Evolutionary conservation across 2,113 vertebrate genomes (phyloP).

Genomic region (Litocranius walleri): DNA sequence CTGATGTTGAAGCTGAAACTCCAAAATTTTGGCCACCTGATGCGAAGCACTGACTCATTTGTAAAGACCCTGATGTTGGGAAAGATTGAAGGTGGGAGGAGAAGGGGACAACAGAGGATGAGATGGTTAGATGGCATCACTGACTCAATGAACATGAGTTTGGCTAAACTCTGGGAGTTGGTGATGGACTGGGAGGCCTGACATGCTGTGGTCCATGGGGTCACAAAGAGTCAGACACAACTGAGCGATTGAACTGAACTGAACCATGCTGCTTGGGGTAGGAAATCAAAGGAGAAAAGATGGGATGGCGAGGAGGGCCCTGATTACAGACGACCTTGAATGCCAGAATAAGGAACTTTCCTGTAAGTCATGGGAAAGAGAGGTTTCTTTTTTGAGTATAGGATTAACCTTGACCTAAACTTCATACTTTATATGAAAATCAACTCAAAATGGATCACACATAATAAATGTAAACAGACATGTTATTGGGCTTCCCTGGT

Average conservation of each 20-base stretch:
- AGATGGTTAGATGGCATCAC: not conserved
- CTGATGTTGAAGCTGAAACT: not conserved
- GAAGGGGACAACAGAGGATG: not conserved
- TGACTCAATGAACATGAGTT: not conserved
- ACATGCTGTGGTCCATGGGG: not conserved
- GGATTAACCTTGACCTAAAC: not conserved
- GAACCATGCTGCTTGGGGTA: not conserved
- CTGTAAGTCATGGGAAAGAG: not conserved
- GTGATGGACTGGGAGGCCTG: not conserved
- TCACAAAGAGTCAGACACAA: not conserved
- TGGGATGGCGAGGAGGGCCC: not conserved
- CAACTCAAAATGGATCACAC: not conserved
- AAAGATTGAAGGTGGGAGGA: not conserved
- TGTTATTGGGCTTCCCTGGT: not conserved
- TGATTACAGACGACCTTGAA: not conserved
- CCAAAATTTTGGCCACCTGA: not conserved
- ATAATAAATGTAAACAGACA: not conserved
- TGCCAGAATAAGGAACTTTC: not conserved
- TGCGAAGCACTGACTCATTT: rapidly evolving
- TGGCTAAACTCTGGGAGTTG: not conserved
- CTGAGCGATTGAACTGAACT: not conserved
- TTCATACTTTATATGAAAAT: not conserved
- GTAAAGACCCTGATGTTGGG: not conserved
- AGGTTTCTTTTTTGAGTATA: not conserved
- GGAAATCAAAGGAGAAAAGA: not conserved